Base-by-base conservation (phyloP, 2,797 vertebrate species). In the Paratrypauchen microcephalus region DNA sequence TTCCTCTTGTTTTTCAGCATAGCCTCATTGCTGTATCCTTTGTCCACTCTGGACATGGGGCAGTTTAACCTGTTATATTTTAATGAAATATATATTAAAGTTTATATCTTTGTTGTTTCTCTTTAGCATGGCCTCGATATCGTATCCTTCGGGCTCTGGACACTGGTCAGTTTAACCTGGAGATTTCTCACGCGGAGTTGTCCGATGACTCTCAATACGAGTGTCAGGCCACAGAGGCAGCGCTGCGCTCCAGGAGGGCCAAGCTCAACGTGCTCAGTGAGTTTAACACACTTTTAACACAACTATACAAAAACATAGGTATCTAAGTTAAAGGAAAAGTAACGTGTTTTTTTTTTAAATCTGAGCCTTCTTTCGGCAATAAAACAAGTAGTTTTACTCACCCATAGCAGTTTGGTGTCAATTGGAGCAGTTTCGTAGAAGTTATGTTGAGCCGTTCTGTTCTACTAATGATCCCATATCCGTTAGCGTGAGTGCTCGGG, bases 181-280 rank as follows among this genome's bases (percentile, higher is more conserved):
- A 99, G 92, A 96, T 99, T 88, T 93, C 88, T 5, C 88, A 93
- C 0, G 93, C 97, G 0, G 95, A 97, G 77, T 94, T 99, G 47
- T 95, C 95, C 0, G 97, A 99, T 21, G 97, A 98, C 57, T 97
- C 97, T 1, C 88, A 94, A 47, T 99, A 97, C 0, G 97, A 99
- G 91, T 98, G 96, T 89, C 97, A 99, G 87, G 97, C 97, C 77
- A 98, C 97, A 0, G 97, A 97, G 88, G 96, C 95, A 0, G 97
- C 97, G 1, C 92, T 98, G 76, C 94, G 97, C 21, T 98, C 97
- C 28, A 92, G 96, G 71, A 88, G 94, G 21, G 97, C 97, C 66
- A 95, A 93, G 63, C 95, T 99, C 88, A 98, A 95, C 0, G 96
- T 99, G 6, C 94, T 98, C 77, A 96, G 96, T 97, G 91, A 94